Percentiles rank a stretch among this genome's conserved stretches.
Evolutionary conservation across 2,113 vertebrate genomes (phyloP).

Genomic region (Rhegmatorhina hoffmannsi): DNA sequence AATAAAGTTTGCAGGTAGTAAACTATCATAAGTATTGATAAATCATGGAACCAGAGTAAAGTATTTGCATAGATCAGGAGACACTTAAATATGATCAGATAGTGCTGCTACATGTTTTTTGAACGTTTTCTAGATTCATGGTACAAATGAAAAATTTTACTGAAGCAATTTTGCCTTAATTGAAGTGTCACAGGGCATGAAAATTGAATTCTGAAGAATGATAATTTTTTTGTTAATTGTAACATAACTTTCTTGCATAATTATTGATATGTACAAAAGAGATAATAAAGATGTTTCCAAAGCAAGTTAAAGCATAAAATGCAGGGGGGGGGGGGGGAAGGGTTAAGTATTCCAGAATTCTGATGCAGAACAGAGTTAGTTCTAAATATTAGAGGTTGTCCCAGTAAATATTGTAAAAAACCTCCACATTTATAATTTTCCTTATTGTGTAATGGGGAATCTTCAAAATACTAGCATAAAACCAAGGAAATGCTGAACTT

Average conservation of each 20-base stretch:
- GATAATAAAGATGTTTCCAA: neutral
- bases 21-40: neutral
- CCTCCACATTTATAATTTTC: neutral
- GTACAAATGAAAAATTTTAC: neutral
- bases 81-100: neutral
- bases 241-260: neutral
- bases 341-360: neutral
- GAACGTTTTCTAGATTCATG: neutral
- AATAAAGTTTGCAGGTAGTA: neutral
- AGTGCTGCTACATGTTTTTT: neutral
- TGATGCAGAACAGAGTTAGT: neutral
- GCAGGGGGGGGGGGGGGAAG: too few relatives aligned
- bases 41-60: neutral
- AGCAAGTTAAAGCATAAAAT: neutral
- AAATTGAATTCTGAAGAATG: neutral
- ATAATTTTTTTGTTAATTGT: neutral
- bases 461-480: neutral
- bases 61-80: neutral
- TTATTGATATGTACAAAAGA: neutral
- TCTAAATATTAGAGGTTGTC: neutral
- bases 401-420: neutral
- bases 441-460: neutral
- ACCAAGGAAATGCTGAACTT: neutral
- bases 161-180: neutral
- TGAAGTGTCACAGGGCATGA: neutral